A percentile compares a stretch with the other conserved stretches of the same genome.
Conservation (phyloP, 2,888 invertebrate genomes). For the Drosophila barbarae region DNA sequence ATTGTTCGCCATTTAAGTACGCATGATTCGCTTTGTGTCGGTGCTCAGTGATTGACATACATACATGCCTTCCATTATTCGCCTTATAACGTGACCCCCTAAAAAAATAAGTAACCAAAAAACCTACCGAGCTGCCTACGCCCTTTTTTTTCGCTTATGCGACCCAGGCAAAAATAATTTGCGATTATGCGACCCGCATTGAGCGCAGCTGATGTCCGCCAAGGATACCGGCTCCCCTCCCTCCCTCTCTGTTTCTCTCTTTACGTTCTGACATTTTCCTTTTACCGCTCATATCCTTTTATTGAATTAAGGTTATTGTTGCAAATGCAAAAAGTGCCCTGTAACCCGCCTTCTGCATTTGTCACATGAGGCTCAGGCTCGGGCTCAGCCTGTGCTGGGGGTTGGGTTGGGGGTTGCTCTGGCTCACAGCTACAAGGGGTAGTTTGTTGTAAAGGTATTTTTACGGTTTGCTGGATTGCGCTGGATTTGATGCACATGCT, state of each 20-base stretch:
- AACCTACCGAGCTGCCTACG: constrained; percentile 18
- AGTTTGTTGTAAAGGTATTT: constrained; percentile 59
- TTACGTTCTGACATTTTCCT: constrained; percentile 44
- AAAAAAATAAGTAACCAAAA: constrained; percentile 29
- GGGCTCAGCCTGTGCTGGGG: constrained; percentile 15
- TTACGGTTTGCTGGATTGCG: constrained; percentile 57
- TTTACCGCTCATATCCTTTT: constrained; percentile 58
- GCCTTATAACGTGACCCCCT: constrained; percentile 44
- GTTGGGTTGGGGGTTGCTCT: constrained; percentile 11
- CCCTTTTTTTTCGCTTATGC: constrained; percentile 31
- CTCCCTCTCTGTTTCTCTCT: constrained; percentile 3
- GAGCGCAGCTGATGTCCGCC: constrained; percentile 58
- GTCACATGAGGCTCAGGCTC: constrained; percentile 43
- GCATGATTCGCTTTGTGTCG: constrained; percentile 56
- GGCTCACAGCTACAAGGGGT: constrained; percentile 23
- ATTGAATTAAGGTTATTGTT: constrained; percentile 72
- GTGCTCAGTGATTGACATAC: constrained; percentile 68
- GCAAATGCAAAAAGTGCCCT: constrained; percentile 49
- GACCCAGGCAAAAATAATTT: constrained; percentile 51
- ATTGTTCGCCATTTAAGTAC: constrained; percentile 46
- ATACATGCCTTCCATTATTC: constrained; percentile 63
- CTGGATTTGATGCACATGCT: constrained; percentile 57
- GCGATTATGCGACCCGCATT: constrained; percentile 68
- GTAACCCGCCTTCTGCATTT: constrained; percentile 54
- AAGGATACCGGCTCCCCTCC: constrained; percentile 41